Evolutionary conservation across 2,113 vertebrate species (phyloP).

Genomic region (Coptodon rendalli): DNA sequence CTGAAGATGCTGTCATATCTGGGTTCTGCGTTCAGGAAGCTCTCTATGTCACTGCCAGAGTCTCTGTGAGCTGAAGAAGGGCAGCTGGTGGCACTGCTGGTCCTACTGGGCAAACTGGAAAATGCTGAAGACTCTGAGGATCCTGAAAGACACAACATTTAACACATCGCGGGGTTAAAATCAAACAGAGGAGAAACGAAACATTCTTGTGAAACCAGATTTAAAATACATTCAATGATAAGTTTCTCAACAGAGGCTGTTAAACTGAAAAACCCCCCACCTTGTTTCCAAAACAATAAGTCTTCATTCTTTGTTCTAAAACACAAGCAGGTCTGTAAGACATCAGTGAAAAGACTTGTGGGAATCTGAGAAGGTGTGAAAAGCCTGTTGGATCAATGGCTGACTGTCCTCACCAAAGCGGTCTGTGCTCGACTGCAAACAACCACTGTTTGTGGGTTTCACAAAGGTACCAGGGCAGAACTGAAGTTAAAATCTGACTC

Average conservation of each 20-base stretch:
- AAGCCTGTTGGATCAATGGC: constrained; percentile 36
- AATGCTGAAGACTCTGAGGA: constrained; percentile 24
- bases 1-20: constrained; percentile 62
- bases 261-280: background rate
- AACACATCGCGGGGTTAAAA: background rate
- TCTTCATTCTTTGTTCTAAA: background rate
- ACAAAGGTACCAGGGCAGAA: background rate
- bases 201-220: background rate
- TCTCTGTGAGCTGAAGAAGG: constrained; percentile 55
- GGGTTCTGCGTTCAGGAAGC: constrained; percentile 55
- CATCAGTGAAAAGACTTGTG: constrained; percentile 14
- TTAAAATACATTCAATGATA: background rate
- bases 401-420: constrained; percentile 14
- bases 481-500: background rate
- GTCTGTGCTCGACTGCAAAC: constrained; percentile 9
- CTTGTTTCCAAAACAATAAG: background rate
- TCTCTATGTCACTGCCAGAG: constrained; percentile 67
- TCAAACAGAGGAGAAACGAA: background rate
- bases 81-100: constrained; percentile 40
- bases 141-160: constrained; percentile 50
- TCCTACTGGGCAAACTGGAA: constrained; percentile 37
- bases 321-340: constrained; percentile 20
- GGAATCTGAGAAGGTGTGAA: constrained; percentile 59
- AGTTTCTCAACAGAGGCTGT: background rate
- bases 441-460: constrained; percentile 10